These are phyloP conservation scores for Synanthedon andrenaeformis DNA, from an alignment of 2,888 invertebrate genomes.

Conservation along the genomic window DNA sequence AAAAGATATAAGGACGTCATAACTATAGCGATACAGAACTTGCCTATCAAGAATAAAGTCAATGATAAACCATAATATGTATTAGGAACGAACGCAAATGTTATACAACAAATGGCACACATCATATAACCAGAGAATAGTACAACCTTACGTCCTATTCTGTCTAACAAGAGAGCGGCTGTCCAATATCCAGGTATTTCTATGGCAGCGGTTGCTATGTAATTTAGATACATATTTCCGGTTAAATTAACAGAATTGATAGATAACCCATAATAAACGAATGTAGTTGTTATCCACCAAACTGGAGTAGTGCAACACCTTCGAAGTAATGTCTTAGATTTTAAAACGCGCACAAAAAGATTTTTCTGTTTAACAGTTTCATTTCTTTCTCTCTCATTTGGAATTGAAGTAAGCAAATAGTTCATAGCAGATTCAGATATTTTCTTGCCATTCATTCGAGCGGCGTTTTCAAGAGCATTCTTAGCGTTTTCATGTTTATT, in stretches of 20 bases:
- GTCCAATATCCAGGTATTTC: constrained; percentile 80
- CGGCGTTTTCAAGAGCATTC: constrained; percentile 69
- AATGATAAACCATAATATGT: constrained; percentile 34
- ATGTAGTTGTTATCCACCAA: constrained; percentile 82
- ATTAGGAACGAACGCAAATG: constrained; percentile 61
- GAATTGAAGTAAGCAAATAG: constrained; percentile 37
- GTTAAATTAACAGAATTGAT: constrained; percentile 80
- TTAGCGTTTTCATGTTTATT: constrained; percentile 73
- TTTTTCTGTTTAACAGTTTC: constrained; percentile 13
- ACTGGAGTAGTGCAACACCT: constrained; percentile 77
- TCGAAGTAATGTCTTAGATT: constrained; percentile 65
- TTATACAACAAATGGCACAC: constrained; percentile 63
- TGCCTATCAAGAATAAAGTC: constrained; percentile 70
- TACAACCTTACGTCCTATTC: constrained; percentile 63
- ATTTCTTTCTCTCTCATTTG: constrained; percentile 18
- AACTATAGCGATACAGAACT: constrained; percentile 74
- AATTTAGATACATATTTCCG: constrained; percentile 82
- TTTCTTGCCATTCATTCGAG: constrained; percentile 70
- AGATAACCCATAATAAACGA: constrained; percentile 84
- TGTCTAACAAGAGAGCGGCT: constrained; percentile 73
- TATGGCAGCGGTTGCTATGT: constrained; percentile 73
- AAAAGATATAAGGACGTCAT: constrained; percentile 76
- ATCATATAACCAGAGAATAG: constrained; percentile 44
- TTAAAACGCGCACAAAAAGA: constrained; percentile 52
- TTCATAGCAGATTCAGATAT: constrained; percentile 58